Conservation (phyloP, 2,888 invertebrate species). For the Erebia epiphron region DNA sequence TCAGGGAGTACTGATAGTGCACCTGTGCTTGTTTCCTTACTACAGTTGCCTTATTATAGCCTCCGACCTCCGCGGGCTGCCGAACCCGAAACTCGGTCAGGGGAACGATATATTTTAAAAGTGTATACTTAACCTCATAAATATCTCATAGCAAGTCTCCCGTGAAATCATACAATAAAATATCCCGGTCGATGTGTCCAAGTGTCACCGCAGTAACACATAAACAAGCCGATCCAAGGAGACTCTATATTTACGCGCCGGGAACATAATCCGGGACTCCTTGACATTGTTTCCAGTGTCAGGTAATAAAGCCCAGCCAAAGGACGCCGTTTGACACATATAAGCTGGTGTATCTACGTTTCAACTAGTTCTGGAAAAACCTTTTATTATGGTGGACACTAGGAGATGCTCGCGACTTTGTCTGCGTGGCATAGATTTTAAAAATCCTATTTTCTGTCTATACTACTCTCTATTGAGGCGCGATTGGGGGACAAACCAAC, state of each 20-base stretch:
- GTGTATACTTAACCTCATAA: neutral
- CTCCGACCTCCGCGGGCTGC: too few relatives aligned
- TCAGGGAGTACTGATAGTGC: too few relatives aligned
- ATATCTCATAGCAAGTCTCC: constrained; percentile 1
- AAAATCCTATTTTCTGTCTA: too few relatives aligned
- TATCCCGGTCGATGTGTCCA: neutral
- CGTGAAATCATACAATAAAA: neutral
- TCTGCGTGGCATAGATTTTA: neutral
- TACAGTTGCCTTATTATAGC: too few relatives aligned
- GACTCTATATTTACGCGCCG: neutral
- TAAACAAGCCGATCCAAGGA: constrained; percentile 7
- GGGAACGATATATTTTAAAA: too few relatives aligned
- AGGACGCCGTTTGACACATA: neutral
- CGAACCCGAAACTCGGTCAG: too few relatives aligned
- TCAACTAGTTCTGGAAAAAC: too few relatives aligned
- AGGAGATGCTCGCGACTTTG: neutral
- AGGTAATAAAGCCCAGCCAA: neutral
- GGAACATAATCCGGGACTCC: constrained; percentile 9
- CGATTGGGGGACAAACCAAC: too few relatives aligned
- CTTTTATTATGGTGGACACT: too few relatives aligned
- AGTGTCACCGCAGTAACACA: constrained; percentile 1
- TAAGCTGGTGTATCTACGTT: neutral
- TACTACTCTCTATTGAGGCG: too few relatives aligned
- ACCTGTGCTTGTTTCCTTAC: too few relatives aligned
- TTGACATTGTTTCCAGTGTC: constrained; percentile 14